Evolutionary conservation across 2,888 invertebrate genomes (phyloP).

Genomic region (Nephrotoma guestfalica): DNA sequence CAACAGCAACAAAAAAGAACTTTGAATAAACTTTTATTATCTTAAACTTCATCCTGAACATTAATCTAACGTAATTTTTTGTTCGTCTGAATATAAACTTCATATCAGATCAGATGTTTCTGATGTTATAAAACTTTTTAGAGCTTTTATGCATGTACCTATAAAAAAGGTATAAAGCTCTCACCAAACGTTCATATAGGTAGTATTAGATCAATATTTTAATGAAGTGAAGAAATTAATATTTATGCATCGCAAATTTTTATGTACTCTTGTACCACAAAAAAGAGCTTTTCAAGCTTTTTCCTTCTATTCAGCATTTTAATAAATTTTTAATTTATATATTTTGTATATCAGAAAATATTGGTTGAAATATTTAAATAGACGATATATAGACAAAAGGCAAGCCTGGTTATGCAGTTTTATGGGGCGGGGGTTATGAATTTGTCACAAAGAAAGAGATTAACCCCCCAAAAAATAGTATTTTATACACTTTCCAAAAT

Average conservation of each 20-base stretch:
- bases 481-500: no score
- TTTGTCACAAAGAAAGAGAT: no score
- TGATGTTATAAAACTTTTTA: background rate
- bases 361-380: background rate
- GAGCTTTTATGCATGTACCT: background rate
- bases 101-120: background rate
- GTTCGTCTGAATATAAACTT: background rate
- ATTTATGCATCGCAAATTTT: background rate
- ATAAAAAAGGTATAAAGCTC: background rate
- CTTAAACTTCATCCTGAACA: background rate
- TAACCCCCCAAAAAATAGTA: no score
- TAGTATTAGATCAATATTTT: background rate
- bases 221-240: background rate
- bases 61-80: background rate
- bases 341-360: background rate
- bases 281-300: background rate
- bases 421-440: no score
- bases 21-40: background rate
- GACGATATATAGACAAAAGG: background rate
- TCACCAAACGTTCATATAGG: background rate
- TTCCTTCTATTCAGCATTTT: background rate
- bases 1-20: background rate
- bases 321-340: background rate
- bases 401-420: background rate
- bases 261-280: background rate